Conservation (phyloP, 1,140 invertebrate genomes). For the Caerostris extrusa region DNA sequence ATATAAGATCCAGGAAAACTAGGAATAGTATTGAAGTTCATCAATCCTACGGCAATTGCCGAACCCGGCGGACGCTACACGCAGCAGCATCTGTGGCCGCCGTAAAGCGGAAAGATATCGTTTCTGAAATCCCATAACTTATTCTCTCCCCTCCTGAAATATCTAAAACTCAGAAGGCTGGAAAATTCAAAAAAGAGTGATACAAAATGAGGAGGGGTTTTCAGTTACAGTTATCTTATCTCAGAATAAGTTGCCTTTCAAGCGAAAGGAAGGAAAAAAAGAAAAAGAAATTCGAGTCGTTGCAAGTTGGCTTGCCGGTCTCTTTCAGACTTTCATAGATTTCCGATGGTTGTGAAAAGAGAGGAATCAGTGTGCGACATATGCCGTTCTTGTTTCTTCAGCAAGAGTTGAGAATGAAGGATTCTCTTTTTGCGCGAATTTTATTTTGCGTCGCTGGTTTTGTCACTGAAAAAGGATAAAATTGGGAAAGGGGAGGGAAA, state of each 20-base stretch:
- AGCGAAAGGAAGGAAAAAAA: neutral
- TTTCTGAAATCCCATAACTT: slow-evolving; percentile 51
- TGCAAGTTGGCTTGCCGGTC: neutral
- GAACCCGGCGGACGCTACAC: neutral
- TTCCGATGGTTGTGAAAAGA: neutral
- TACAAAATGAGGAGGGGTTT: slow-evolving; percentile 39
- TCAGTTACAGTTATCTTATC: slow-evolving; percentile 60
- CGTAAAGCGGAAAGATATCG: slow-evolving; percentile 27
- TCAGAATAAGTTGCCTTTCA: slow-evolving; percentile 50
- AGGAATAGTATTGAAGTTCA: neutral
- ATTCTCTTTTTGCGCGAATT: neutral
- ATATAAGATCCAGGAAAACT: neutral
- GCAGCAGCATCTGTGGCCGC: slow-evolving; percentile 9
- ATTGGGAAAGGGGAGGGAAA: neutral
- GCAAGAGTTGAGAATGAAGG: neutral
- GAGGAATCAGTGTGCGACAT: neutral
- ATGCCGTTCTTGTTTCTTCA: neutral
- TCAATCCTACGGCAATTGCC: too few relatives aligned
- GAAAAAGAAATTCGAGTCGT: neutral
- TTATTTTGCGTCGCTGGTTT: neutral
- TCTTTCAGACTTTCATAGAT: slow-evolving; percentile 33
- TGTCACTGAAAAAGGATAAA: neutral
- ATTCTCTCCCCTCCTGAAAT: slow-evolving; percentile 22
- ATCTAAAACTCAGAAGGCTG: slow-evolving; percentile 39
- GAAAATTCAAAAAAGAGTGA: neutral